Evolutionary conservation across 2,888 invertebrate species (phyloP).

Genomic region (Drosophila anomalata): DNA sequence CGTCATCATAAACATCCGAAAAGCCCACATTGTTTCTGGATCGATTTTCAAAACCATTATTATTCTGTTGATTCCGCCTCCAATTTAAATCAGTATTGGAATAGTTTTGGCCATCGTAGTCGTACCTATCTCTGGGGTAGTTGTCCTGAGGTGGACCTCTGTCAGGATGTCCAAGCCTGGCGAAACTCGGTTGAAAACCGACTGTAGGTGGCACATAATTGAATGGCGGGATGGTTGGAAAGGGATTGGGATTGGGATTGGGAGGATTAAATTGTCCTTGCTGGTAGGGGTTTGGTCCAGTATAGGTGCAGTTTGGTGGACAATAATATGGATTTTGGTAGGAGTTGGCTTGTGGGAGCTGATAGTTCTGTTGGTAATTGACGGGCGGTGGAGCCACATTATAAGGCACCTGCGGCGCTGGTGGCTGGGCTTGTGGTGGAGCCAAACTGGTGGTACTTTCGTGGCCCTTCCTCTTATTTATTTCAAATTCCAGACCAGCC

Average conservation of each 20-base stretch:
- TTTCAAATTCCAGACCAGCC: constrained; percentile 39
- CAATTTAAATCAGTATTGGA: no score
- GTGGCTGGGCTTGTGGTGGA: no score
- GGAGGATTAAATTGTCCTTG: background rate
- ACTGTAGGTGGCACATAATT: background rate
- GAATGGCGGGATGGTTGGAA: background rate
- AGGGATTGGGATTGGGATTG: background rate
- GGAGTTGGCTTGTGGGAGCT: background rate
- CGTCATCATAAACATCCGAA: no score
- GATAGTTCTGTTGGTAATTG: background rate
- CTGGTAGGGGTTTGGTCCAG: background rate
- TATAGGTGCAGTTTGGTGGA: background rate
- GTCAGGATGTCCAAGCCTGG: no score
- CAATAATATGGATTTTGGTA: background rate
- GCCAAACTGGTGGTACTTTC: background rate
- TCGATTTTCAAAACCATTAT: no score
- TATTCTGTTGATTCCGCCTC: no score
- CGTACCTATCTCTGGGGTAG: no score
- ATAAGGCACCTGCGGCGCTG: no score
- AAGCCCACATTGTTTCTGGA: no score
- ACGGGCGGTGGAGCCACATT: background rate
- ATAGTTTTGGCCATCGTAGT: no score
- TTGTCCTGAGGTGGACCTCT: no score
- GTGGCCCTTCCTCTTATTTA: background rate
- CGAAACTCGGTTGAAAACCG: no score